Evolutionary conservation across 2,113 vertebrate genomes (phyloP).

Genomic region (Neodon shergylaensis): DNA sequence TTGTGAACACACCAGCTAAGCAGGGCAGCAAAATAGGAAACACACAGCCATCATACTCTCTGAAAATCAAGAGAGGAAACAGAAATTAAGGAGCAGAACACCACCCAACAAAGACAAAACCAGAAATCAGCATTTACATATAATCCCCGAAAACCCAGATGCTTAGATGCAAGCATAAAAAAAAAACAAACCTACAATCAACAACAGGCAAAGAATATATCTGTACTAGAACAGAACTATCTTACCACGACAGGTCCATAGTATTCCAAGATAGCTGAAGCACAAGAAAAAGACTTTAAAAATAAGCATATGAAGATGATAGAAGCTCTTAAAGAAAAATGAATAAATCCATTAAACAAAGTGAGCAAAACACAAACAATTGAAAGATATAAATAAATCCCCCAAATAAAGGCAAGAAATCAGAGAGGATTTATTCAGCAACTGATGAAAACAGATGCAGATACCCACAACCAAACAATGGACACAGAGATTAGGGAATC

Average conservation of each 20-base stretch:
- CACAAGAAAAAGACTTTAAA: not conserved
- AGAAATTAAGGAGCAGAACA: not conserved
- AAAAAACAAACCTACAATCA: not conserved
- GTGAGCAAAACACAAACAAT: not conserved
- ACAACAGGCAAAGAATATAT: not conserved
- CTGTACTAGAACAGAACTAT: not conserved
- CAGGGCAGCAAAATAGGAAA: not conserved
- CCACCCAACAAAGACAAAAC: not conserved
- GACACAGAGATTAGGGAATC: too few relatives aligned
- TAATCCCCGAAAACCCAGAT: not conserved
- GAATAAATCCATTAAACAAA: not conserved
- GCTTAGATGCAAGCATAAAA: not conserved
- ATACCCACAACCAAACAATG: too few relatives aligned
- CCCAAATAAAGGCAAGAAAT: not conserved
- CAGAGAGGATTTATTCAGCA: too few relatives aligned
- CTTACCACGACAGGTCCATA: not conserved
- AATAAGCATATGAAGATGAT: not conserved
- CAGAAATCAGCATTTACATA: not conserved
- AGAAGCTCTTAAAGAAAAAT: not conserved
- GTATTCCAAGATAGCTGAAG: not conserved
- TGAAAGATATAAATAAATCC: not conserved
- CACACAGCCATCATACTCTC: not conserved
- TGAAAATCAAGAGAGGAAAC: not conserved
- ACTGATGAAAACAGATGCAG: too few relatives aligned
- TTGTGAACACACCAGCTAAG: not conserved